phyloP scores from a whole-genome alignment of 2,113 vertebrate genomes.

The Saimiri boliviensis region DNA sequence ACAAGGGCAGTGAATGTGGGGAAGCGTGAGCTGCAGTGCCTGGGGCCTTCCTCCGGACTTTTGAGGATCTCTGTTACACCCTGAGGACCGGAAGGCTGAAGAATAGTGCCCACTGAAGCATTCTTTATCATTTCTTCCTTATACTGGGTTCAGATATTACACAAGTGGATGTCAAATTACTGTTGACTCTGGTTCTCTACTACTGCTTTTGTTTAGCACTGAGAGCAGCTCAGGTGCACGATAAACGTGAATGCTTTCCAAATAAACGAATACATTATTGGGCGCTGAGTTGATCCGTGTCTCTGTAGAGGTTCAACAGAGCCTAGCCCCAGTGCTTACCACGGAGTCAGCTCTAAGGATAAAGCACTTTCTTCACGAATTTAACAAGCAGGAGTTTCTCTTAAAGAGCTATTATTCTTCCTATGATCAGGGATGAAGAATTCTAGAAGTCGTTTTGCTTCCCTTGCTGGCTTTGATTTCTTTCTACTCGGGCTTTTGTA shows the following conservation, averaged over 20 bases:
- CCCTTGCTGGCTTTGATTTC: background rate
- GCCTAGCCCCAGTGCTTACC: no score
- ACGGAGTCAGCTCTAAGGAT: background rate
- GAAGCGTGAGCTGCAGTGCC: background rate
- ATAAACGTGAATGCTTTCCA: background rate
- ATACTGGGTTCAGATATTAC: rapidly evolving
- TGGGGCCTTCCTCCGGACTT: no score
- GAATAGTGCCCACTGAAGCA: rapidly evolving
- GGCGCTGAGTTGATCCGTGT: background rate
- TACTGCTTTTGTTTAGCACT: rapidly evolving
- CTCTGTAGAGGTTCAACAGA: background rate
- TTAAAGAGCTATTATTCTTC: background rate
- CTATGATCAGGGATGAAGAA: background rate
- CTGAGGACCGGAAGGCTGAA: background rate
- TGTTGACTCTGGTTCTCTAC: background rate
- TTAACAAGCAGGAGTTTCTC: background rate
- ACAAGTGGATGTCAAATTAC: no score
- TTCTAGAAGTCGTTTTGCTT: rapidly evolving
- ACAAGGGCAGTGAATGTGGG: background rate
- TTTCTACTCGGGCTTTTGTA: background rate
- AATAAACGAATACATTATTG: background rate
- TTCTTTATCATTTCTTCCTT: background rate
- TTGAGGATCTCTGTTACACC: background rate
- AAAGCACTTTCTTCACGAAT: background rate
- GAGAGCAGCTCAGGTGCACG: background rate